Conservation (phyloP, 1,140 invertebrate species). For the Goniozus legneri region DNA sequence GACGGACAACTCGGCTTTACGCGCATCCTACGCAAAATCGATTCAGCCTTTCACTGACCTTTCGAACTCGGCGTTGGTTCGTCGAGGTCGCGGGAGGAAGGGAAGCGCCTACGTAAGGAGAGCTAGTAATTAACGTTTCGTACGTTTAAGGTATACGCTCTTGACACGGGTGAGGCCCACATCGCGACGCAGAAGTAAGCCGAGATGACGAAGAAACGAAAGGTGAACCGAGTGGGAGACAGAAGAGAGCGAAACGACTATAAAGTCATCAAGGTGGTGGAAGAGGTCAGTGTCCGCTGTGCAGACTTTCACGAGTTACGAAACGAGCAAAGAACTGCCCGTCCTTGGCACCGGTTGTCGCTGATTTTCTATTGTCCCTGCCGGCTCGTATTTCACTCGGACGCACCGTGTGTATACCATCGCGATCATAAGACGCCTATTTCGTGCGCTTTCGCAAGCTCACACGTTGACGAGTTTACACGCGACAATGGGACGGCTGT, state of each 20-base stretch:
- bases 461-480: conserved; percentile 12
- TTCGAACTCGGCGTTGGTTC: conserved; percentile 24
- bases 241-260: conserved; percentile 7
- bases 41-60: conserved; percentile 39
- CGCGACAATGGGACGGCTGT: conserved; percentile 11
- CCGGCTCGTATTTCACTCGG: conserved; percentile 30
- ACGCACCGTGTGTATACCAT: conserved; percentile 5
- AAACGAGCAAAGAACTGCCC: conserved; percentile 50
- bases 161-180: too few relatives aligned
- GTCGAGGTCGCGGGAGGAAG: conserved; percentile 25
- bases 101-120: conserved; percentile 1
- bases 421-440: too few relatives aligned
- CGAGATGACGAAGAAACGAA: too few relatives aligned
- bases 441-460: too few relatives aligned
- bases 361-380: conserved; percentile 51
- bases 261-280: conserved; percentile 10
- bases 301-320: conserved; percentile 56
- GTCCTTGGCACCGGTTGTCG: conserved; percentile 54
- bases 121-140: background rate
- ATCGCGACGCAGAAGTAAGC: too few relatives aligned
- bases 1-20: too few relatives aligned
- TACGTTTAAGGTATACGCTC: conserved; percentile 1
- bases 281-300: conserved; percentile 51
- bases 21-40: conserved; percentile 26
- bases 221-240: conserved; percentile 13